A percentile compares a stretch with the other conserved stretches of the same genome.
Evolutionary conservation across 2,888 invertebrate genomes (phyloP).

Genomic region (Mylabris sibirica): DNA sequence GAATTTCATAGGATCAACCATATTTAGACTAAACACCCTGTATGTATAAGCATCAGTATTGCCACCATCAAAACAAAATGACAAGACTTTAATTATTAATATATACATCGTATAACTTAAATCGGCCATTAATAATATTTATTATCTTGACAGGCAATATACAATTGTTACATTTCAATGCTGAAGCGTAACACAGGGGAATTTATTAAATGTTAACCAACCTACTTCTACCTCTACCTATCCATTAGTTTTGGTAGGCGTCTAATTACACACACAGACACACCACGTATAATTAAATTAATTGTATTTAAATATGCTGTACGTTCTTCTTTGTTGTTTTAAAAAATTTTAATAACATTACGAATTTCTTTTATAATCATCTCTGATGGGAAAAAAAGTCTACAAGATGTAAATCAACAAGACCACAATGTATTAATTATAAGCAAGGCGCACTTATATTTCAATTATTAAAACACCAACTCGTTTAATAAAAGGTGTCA

Average conservation of each 20-base stretch:
- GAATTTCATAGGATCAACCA: too few species aligned
- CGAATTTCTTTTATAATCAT: neutral
- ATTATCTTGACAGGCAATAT: conserved; percentile 38
- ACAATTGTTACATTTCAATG: conserved; percentile 37
- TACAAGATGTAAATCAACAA: conserved; percentile 18
- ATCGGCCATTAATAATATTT: conserved; percentile 43
- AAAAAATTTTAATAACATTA: neutral
- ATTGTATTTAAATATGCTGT: conserved; percentile 35
- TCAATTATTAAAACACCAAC: conserved; percentile 13
- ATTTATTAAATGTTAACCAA: conserved; percentile 30
- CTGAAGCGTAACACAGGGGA: conserved; percentile 32
- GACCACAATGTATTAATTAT: conserved; percentile 20
- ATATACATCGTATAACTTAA: conserved; percentile 33
- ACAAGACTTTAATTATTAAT: conserved; percentile 33
- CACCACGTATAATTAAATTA: conserved; percentile 31
- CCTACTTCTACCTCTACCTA: conserved; percentile 6
- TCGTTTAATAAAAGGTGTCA: conserved; percentile 5
- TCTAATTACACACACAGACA: conserved; percentile 32
- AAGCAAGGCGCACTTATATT: conserved; percentile 21
- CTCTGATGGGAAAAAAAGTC: conserved; percentile 11
- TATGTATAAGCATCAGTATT: neutral
- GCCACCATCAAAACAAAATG: conserved; percentile 22
- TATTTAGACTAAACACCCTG: too few species aligned
- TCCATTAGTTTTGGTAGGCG: conserved; percentile 21
- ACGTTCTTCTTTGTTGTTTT: conserved; percentile 9